Base-by-base conservation (phyloP, 2,113 vertebrate species). In the Gnathochromis pfefferi region DNA sequence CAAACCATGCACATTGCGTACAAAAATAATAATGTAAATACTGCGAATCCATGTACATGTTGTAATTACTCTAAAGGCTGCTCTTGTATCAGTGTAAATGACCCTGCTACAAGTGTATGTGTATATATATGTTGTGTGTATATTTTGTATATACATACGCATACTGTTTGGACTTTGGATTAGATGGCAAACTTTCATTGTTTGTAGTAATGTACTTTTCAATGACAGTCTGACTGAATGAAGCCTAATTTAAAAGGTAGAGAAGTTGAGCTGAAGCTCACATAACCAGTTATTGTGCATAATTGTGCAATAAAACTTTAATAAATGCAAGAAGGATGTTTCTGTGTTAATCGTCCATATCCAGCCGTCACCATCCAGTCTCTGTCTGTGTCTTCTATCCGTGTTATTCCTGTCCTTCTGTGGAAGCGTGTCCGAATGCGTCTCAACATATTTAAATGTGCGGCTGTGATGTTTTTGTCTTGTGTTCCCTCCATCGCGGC, bases 401-500 rank as follows among this genome's bases (percentile, higher is more conserved):
- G 51, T 86, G 49, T 88, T 38, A 35, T 84, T 33, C 14, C 13
- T 40, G n/a, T 89, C 80, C 19, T n/a, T 42, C 4, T 23, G 40
- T 13, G 9, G 13, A 16, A 49, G 16, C 57, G 5, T 54, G 81
- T 89, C 68, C 7, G 4, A 82, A 3, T 47, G 80, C 68, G 7
- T 75, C 23, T 42, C 2, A 23, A 12, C 85, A 35, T 82, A 45
- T 91, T 80, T 89, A 3, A 31, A 28, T 79, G 75, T 90, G 58
- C 81, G 19, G 2, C 33, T 82, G 19, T 55, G 57, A 12, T 35
- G 79, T 82, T 89, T 83, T 40, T 82, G 85, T 91, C 84, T 78
- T 0, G 4, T 35, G 47, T 80, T 86, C 26, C 85, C 82, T 85
- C 88, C 94, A 91, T 92, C 92, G 14, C 89, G 5, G 75, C 21